Conservation (phyloP, 2,888 invertebrate genomes). For the Lycaena phlaeas region DNA sequence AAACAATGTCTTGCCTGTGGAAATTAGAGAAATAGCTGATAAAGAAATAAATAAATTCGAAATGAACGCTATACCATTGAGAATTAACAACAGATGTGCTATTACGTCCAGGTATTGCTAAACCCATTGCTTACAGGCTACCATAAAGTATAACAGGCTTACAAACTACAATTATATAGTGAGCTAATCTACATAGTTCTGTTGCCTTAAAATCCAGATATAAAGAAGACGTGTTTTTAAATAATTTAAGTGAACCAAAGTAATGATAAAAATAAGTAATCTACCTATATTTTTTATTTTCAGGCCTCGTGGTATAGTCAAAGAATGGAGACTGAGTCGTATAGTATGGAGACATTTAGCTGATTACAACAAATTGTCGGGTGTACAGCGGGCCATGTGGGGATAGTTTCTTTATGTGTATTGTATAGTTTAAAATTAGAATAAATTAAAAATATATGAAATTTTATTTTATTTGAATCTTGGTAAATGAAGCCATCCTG, state of each 20-base stretch:
- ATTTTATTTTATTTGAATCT: not conserved
- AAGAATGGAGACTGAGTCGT: constrained; percentile 89
- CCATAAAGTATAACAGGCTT: too few relatives aligned
- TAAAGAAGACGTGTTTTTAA: too few relatives aligned
- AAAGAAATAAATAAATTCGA: constrained; percentile 85
- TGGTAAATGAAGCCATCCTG: too few relatives aligned
- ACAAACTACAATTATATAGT: not conserved
- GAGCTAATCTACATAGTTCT: not conserved
- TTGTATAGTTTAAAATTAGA: constrained; percentile 3
- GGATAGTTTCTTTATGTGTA: constrained; percentile 33
- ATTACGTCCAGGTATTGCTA: constrained; percentile 90
- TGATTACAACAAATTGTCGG: constrained; percentile 93
- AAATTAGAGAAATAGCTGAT: constrained; percentile 84
- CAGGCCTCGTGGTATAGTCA: constrained; percentile 84
- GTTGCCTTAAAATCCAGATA: too few relatives aligned
- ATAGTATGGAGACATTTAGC: constrained; percentile 92
- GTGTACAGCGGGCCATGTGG: constrained; percentile 97
- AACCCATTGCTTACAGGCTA: too few relatives aligned
- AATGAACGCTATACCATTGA: constrained; percentile 77
- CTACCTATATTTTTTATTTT: constrained; percentile 25
- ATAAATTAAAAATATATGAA: not conserved
- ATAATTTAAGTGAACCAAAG: too few relatives aligned
- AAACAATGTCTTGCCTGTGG: constrained; percentile 88
- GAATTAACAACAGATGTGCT: constrained; percentile 84
- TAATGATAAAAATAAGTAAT: too few relatives aligned